A percentile compares a stretch with the other conserved stretches of the same genome.
Conservation (phyloP, 2,797 vertebrate species). For the Coregonus ussuriensis region DNA sequence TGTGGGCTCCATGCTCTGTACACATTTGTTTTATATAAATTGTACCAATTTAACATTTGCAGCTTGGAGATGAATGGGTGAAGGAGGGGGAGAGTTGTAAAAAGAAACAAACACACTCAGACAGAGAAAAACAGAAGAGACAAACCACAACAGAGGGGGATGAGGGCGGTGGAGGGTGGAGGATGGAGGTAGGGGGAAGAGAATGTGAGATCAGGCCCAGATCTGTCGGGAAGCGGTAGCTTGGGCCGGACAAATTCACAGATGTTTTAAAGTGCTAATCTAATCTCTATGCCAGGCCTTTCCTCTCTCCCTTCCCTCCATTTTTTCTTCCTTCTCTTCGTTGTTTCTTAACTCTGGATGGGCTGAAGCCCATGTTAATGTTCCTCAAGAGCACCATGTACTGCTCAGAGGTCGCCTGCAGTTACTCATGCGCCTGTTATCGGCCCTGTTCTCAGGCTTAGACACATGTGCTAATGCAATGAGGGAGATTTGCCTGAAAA, state of each 20-base stretch:
- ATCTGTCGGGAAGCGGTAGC: slow-evolving; percentile 73
- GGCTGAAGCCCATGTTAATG: slow-evolving; percentile 70
- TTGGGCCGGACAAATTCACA: slow-evolving; percentile 76
- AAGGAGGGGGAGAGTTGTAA: slow-evolving; percentile 19
- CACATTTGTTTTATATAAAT: background rate
- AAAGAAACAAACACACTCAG: slow-evolving; percentile 36
- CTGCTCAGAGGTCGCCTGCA: slow-evolving; percentile 52
- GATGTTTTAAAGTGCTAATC: slow-evolving; percentile 86
- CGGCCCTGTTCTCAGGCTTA: slow-evolving; percentile 59
- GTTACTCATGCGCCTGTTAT: slow-evolving; percentile 71
- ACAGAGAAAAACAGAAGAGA: slow-evolving; percentile 42
- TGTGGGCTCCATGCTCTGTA: background rate
- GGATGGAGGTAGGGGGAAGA: slow-evolving; percentile 28
- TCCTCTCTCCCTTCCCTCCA: slow-evolving; percentile 25
- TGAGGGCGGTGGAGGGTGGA: slow-evolving; percentile 18
- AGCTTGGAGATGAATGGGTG: slow-evolving; percentile 2
- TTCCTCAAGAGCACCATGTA: slow-evolving; percentile 77
- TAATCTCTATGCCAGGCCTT: slow-evolving; percentile 83
- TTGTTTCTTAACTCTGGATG: slow-evolving; percentile 53
- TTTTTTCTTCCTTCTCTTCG: slow-evolving; percentile 50
- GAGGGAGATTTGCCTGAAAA: slow-evolving; percentile 39
- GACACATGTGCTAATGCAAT: slow-evolving; percentile 74
- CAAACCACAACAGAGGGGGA: slow-evolving; percentile 32
- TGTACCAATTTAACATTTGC: background rate
- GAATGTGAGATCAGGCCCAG: slow-evolving; percentile 53